Evolutionary conservation across 2,113 vertebrate species (phyloP), one percentile per base, ranked within the genome.

Genomic region (Myiozetetes cayanensis): DNA sequence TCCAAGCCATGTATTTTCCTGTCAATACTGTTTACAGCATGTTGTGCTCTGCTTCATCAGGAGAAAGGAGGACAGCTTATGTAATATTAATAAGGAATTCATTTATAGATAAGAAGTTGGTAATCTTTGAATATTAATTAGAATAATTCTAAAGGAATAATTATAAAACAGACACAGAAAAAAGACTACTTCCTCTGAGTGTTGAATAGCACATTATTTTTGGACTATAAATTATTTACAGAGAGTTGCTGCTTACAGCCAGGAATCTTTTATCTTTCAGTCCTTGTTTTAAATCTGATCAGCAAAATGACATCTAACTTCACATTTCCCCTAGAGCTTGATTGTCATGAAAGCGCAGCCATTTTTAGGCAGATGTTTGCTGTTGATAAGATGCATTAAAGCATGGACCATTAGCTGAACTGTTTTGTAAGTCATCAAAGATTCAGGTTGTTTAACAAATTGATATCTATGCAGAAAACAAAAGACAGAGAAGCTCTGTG

Each of bases 361-460:
- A 63, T 68, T 91, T 83, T 93, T 80, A 90, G 76, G 81, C 68
- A 97, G 94, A 96, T 97, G 81, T 90, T 97, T 95, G 84, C 52
- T 39, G 58, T 56, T 93, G 77, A 85, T 88, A 76, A 82, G 85
- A 61, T 91, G 87, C 53, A 89, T 95, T 96, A 89, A 95, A 90
- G 49, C 85, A 81, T 49, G 83, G 89, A 70, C 90, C 93, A 95
- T 96, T 97, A 95, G 75, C 84, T 82, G 61, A 97, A 95, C 79
- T 94, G 65, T 86, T 94, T 74, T 93, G 43, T 94, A 94, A 97
- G 62, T 82, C 31, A 22, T 95, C 88, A 96, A 79, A 92, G 79
- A 66, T 72, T 93, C 91, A 84, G 62, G 85, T 55, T 75, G 89
- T 93, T 97, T 94, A 96, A 97, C 94, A 97, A 97, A 96, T 79